Percentiles rank a stretch among this genome's conserved stretches.
Evolutionary conservation across 2,797 vertebrate genomes (phyloP).

Genomic region (Luscinia luscinia): DNA sequence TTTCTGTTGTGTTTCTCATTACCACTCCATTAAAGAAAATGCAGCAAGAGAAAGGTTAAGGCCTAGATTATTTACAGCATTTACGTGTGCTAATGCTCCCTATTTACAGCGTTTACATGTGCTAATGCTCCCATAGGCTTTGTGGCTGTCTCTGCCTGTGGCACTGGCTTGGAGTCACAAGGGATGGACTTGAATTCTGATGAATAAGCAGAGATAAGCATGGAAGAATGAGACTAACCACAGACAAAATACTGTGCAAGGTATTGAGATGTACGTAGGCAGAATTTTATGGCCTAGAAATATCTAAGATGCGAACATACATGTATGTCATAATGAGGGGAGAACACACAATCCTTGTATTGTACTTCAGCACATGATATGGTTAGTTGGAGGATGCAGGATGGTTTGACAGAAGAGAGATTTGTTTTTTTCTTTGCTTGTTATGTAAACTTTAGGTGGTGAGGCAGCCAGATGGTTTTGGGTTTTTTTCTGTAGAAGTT

Average conservation of each 20-base stretch:
- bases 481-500: neutral
- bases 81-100: neutral
- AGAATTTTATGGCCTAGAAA: neutral
- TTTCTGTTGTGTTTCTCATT: neutral
- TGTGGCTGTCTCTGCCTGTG: neutral
- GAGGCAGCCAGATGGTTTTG: neutral
- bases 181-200: neutral
- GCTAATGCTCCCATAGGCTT: neutral
- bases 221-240: rapidly evolving
- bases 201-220: neutral
- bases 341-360: neutral
- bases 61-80: neutral
- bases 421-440: neutral
- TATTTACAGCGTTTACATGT: neutral
- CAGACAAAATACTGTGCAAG: neutral
- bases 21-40: neutral
- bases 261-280: neutral
- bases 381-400: neutral
- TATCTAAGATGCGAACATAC: neutral
- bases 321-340: neutral
- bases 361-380: neutral
- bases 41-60: neutral
- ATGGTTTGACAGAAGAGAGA: neutral
- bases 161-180: neutral
- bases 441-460: neutral